Evolutionary conservation across 2,888 invertebrate genomes (phyloP).

Genomic region (Ametastegia equiseti): DNA sequence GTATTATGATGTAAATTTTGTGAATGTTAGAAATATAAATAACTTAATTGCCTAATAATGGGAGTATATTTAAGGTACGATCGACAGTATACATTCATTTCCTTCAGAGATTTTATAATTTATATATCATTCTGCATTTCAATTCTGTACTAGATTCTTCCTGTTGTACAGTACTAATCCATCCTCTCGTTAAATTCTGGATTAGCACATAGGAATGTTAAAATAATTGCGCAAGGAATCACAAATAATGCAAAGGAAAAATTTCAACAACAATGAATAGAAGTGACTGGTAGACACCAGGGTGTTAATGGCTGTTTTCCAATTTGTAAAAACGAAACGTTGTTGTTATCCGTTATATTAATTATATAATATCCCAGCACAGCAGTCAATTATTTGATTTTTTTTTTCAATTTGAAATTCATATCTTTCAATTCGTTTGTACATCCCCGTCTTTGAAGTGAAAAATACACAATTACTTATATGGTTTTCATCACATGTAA

Average conservation of each 20-base stretch:
- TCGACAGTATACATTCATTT: conserved; percentile 30
- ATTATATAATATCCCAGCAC: background rate
- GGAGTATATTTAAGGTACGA: background rate
- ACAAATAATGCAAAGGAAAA: background rate
- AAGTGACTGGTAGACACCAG: conserved; percentile 51
- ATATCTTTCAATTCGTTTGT: conserved; percentile 1
- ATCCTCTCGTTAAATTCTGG: conserved; percentile 22
- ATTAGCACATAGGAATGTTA: conserved; percentile 14
- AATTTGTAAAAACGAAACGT: conserved; percentile 33
- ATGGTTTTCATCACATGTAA: background rate
- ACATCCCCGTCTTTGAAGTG: background rate
- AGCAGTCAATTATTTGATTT: background rate
- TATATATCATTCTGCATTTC: conserved; percentile 30
- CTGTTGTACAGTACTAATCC: conserved; percentile 40
- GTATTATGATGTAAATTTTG: conserved; percentile 47
- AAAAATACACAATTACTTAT: background rate
- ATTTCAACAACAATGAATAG: conserved; percentile 48
- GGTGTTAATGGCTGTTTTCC: conserved; percentile 55
- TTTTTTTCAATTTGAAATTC: background rate
- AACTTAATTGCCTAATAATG: conserved; percentile 36
- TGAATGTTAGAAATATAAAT: conserved; percentile 41
- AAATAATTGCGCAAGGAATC: background rate
- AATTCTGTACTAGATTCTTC: conserved; percentile 43
- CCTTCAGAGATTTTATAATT: conserved; percentile 17
- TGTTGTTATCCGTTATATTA: conserved; percentile 10